Evolutionary conservation across 2,113 vertebrate species (phyloP).

Genomic region (Neodontobutis hainanensis): DNA sequence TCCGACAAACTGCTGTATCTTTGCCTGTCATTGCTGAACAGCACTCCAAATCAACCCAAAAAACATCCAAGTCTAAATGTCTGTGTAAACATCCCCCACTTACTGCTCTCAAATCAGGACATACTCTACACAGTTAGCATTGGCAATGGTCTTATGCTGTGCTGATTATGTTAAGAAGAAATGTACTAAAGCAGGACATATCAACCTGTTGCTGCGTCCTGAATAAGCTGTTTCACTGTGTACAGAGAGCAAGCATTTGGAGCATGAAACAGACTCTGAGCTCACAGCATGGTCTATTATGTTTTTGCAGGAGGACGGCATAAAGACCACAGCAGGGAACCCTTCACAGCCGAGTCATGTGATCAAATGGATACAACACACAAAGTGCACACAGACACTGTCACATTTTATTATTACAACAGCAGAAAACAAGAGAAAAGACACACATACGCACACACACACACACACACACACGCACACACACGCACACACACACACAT

Average conservation of each 20-base stretch:
- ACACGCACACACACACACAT: no score
- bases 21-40: slow-evolving; percentile 21
- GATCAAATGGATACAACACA: slow-evolving; percentile 1
- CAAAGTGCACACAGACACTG: not conserved
- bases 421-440: not conserved
- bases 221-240: not conserved
- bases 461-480: no score
- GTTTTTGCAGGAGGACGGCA: slow-evolving; percentile 5
- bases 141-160: slow-evolving; percentile 17
- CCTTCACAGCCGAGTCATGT: not conserved
- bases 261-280: not conserved
- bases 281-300: not conserved
- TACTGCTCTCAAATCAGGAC: slow-evolving; percentile 7
- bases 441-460: not conserved
- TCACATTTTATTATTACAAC: not conserved
- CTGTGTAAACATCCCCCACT: slow-evolving; percentile 24
- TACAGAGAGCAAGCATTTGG: not conserved
- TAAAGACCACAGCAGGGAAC: slow-evolving; percentile 15
- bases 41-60: slow-evolving; percentile 4
- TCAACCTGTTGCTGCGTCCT: not conserved
- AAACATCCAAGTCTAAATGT: not conserved
- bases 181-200: not conserved
- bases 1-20: slow-evolving; percentile 33
- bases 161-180: slow-evolving; percentile 1
- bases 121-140: slow-evolving; percentile 6